Evolutionary conservation across 2,888 invertebrate species (phyloP), one percentile per base, ranked within the genome.

Genomic region (Drosophila nr. medialis): DNA sequence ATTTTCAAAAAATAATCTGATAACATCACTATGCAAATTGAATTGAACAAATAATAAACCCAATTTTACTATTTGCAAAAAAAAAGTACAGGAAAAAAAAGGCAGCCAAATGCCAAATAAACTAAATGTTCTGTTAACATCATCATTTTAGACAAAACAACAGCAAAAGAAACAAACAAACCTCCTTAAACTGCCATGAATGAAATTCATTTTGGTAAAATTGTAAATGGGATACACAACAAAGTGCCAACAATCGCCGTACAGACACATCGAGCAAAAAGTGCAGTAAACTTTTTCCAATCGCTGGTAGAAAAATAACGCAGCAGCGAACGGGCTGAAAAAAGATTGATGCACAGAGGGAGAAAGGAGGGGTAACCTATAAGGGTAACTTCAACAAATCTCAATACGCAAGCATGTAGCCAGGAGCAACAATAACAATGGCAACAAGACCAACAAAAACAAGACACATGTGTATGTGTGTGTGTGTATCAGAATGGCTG

Each of bases 301-400:
- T 72, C 58, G 64, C 38, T 60, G 45, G 55, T 71, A 62, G 29
- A 71, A 79, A 77, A 79, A 79, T 60, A 79, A 67, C 61, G 75
- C 63, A 60, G 64, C 61, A 75, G 64, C 72, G 60, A 67, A 53
- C 51, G 34, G 56, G 40, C 18, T 27, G 55, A 58, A 64, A 61
- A 56, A 24, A 40, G 11, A 50, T 24, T 45, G 45, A n/a, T 18
- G 42, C 11, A 21, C 42, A 21, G 4, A 0, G 13, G 15, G 15
- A 56, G 13, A 8, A 7, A 29, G 30, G 30, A 42, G 56, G 45
- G 34, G 62, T 55, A 73, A 74, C 67, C 81, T 83, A 81, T 76
- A 86, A 58, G 72, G 71, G 64, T 64, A 84, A 77, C 87, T 84
- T 83, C 72, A 81, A 86, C 79, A 86, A 86, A 88, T 83, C 81